Evolutionary conservation across 64 coral and sea anemone species (phyloP).

Genomic region (Pocillopora verrucosa): DNA sequence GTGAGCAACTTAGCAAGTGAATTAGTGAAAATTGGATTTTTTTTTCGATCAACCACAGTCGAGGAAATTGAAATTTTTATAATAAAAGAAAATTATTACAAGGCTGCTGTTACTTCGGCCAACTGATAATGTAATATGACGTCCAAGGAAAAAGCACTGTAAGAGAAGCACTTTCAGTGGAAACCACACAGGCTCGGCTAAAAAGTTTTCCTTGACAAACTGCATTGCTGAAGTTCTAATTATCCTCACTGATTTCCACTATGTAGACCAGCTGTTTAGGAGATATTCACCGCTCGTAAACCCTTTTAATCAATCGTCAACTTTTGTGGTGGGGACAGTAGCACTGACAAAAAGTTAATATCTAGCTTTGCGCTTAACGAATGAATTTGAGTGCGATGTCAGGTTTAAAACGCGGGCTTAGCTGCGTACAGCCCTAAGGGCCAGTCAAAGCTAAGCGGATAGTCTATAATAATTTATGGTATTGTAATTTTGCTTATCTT

Average conservation of each 20-base stretch:
- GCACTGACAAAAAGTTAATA: background rate
- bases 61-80: too few species aligned
- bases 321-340: background rate
- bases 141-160: background rate
- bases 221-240: background rate
- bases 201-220: background rate
- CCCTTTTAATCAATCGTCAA: background rate
- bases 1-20: too few species aligned
- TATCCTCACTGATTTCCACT: background rate
- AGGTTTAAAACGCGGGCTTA: too few species aligned
- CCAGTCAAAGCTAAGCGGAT: too few species aligned
- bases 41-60: too few species aligned
- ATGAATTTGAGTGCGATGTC: too few species aligned
- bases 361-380: background rate
- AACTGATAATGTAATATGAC: background rate
- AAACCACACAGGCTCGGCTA: background rate
- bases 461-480: too few species aligned
- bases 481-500: too few species aligned
- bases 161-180: background rate
- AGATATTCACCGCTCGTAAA: background rate
- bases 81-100: background rate
- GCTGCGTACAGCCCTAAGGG: too few species aligned
- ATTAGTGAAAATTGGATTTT: too few species aligned
- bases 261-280: slow-evolving; percentile 5
- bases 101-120: background rate